These are phyloP conservation scores for Climacteris rufus DNA, from an alignment of 2,113 vertebrate species.

Conservation along the genomic window DNA sequence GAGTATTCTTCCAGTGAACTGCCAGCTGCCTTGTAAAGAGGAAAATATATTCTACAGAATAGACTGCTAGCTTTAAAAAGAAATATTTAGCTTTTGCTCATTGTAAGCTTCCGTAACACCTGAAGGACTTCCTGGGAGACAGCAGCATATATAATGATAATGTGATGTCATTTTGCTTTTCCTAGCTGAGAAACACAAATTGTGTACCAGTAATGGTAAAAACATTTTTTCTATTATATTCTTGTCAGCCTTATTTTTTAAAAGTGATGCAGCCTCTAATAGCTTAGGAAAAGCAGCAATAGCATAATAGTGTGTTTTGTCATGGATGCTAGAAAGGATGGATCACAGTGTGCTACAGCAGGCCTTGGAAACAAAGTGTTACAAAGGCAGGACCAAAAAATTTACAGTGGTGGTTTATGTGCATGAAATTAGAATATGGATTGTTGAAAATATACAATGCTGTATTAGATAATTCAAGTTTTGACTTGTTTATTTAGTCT, in stretches of 20 bases:
- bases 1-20: conserved; percentile 46
- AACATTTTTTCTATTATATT: conserved; percentile 36
- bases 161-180: conserved; percentile 33
- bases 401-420: conserved; percentile 51
- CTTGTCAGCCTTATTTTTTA: conserved; percentile 37
- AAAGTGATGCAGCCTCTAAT: conserved; percentile 27
- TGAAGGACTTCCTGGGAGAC: conserved; percentile 35
- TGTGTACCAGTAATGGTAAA: conserved; percentile 21
- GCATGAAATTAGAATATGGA: conserved; percentile 61
- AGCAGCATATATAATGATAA: conserved; percentile 16
- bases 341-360: conserved; percentile 41
- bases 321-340: conserved; percentile 6
- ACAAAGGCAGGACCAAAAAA: conserved; percentile 39
- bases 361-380: conserved; percentile 41
- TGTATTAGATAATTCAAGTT: conserved; percentile 61
- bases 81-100: conserved; percentile 10
- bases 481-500: conserved; percentile 67
- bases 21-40: conserved; percentile 46
- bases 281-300: conserved; percentile 36
- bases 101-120: conserved; percentile 19
- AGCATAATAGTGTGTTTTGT: conserved; percentile 54
- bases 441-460: conserved; percentile 52
- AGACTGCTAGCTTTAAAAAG: conserved; percentile 21
- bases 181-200: conserved; percentile 25
- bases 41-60: conserved; percentile 17